Evolutionary conservation across 2,797 vertebrate species (phyloP).

Genomic region (Schizothorax lantsangensis): DNA sequence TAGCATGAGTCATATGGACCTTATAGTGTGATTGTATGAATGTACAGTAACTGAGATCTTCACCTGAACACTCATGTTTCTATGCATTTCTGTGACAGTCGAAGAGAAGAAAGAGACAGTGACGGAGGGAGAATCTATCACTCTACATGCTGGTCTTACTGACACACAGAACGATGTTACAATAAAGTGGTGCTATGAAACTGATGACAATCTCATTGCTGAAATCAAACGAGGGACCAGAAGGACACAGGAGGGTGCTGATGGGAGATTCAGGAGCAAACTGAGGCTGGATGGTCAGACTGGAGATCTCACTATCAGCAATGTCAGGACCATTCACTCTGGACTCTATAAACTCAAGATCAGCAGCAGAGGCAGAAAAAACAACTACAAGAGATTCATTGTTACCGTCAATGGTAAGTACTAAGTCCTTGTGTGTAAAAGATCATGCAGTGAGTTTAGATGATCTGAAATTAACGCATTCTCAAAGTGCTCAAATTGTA

Average conservation of each 20-base stretch:
- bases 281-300: rapidly evolving
- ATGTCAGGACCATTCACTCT: not conserved
- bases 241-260: rapidly evolving
- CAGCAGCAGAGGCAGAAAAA: not conserved
- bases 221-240: rapidly evolving
- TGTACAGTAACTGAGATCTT: not conserved
- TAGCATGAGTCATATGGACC: not conserved
- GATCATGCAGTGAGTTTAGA: not conserved
- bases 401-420: not conserved
- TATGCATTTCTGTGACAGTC: not conserved
- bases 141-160: not conserved
- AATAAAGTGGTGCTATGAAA: not conserved
- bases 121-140: not conserved
- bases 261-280: slow-evolving; percentile 2
- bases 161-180: rapidly evolving
- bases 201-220: not conserved
- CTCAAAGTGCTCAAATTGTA: not conserved
- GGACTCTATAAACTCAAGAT: not conserved
- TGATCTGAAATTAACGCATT: not conserved
- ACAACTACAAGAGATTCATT: not conserved
- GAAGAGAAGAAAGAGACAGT: not conserved
- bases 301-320: not conserved
- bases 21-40: not conserved
- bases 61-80: not conserved
- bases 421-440: not conserved